A percentile compares a stretch with the other conserved stretches of the same genome.
These are phyloP conservation scores for Leptinotarsa juncta DNA, from an alignment of 2,888 invertebrate genomes.

Conservation along the genomic window DNA sequence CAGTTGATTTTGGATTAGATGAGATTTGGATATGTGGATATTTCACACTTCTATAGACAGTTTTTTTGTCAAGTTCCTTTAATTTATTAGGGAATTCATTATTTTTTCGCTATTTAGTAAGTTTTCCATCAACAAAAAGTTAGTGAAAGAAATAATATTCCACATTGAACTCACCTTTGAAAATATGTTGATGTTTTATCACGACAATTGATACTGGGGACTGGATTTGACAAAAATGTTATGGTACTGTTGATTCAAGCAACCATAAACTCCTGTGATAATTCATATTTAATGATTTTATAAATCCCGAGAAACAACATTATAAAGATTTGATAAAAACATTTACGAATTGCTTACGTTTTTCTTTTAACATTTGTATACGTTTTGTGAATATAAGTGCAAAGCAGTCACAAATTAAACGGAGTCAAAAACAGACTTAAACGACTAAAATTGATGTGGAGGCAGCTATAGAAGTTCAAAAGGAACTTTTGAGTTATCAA, in stretches of 20 bases:
- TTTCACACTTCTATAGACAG: too few relatives aligned
- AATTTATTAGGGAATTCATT: too few relatives aligned
- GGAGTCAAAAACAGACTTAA: too few relatives aligned
- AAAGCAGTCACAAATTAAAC: too few relatives aligned
- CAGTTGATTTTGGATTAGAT: too few relatives aligned
- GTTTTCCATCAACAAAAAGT: too few relatives aligned
- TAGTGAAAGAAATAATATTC: background rate
- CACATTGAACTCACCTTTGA: constrained; percentile 12
- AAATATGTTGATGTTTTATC: constrained; percentile 10
- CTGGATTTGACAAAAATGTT: constrained; percentile 12
- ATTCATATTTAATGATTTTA: background rate
- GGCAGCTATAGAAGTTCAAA: too few relatives aligned
- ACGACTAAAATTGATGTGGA: too few relatives aligned
- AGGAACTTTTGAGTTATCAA: too few relatives aligned
- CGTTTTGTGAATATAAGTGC: background rate
- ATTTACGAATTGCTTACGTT: background rate
- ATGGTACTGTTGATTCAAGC: constrained; percentile 16
- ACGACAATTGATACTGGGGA: constrained; percentile 3
- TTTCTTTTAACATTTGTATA: background rate
- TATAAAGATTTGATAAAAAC: constrained; percentile 10
- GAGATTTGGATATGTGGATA: too few relatives aligned
- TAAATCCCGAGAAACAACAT: constrained; percentile 9
- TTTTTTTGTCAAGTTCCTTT: too few relatives aligned
- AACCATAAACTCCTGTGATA: constrained; percentile 22
- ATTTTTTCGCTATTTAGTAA: too few relatives aligned